Evolutionary conservation across 2,888 invertebrate genomes (phyloP).

Genomic region (Epinotia demarniana): DNA sequence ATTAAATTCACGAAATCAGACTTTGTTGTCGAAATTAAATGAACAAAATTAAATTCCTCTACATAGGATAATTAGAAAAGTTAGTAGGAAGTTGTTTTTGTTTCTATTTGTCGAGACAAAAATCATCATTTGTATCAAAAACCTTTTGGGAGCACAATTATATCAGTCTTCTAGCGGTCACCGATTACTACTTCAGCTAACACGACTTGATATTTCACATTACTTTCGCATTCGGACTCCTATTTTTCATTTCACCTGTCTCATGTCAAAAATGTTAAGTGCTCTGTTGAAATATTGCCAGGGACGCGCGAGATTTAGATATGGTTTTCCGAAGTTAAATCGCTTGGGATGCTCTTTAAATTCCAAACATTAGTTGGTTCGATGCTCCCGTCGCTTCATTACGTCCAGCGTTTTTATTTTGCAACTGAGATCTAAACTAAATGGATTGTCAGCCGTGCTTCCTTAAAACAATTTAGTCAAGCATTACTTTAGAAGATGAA

Average conservation of each 20-base stretch:
- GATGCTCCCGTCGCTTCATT: conserved; percentile 68
- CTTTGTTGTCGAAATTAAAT: conserved; percentile 21
- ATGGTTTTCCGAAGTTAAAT: conserved; percentile 45
- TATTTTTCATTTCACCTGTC: conserved; percentile 47
- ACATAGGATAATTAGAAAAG: conserved; percentile 38
- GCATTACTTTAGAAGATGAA: conserved; percentile 68
- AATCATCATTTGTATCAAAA: conserved; percentile 40
- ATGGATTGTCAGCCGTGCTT: conserved; percentile 67
- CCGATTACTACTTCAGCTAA: conserved; percentile 50
- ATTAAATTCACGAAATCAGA: conserved; percentile 17
- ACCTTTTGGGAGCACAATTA: conserved; percentile 42
- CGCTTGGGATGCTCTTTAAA: conserved; percentile 45
- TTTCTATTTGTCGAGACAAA: conserved; percentile 2
- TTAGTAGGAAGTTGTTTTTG: conserved; percentile 11
- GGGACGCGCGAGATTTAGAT: conserved; percentile 47
- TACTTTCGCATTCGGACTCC: conserved; percentile 50
- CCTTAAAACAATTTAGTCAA: conserved; percentile 70
- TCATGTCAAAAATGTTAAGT: conserved; percentile 69
- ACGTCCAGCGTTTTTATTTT: conserved; percentile 65
- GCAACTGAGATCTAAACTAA: conserved; percentile 66
- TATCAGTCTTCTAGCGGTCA: conserved; percentile 30
- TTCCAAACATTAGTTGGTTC: conserved; percentile 60
- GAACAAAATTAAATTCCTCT: conserved; percentile 25
- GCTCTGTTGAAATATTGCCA: conserved; percentile 75
- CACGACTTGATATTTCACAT: conserved; percentile 48